Evolutionary conservation across 2,888 invertebrate genomes (phyloP).

Genomic region (Drosophila testacea): DNA sequence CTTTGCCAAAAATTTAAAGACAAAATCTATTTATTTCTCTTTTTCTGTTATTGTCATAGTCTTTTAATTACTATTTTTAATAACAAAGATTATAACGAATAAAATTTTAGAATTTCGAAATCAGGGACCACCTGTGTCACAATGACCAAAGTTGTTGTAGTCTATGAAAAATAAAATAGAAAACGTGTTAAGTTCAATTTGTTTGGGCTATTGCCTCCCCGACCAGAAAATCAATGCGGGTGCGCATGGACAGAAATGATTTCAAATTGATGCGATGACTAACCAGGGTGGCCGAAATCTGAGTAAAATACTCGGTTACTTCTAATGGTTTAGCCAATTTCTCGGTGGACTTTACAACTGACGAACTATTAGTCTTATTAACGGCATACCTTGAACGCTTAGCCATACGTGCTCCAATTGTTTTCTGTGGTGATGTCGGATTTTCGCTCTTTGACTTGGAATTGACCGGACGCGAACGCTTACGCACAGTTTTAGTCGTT

Average conservation of each 20-base stretch:
- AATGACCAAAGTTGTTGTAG: no score
- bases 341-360: background rate
- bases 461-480: conserved; percentile 1
- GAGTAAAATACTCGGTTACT: conserved; percentile 46
- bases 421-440: background rate
- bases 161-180: no score
- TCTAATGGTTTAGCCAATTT: conserved; percentile 37
- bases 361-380: background rate
- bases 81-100: no score
- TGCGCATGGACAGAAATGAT: conserved; percentile 35
- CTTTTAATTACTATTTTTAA: no score
- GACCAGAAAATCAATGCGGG: conserved; percentile 38
- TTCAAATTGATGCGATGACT: conserved; percentile 16
- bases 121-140: no score
- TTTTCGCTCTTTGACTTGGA: background rate
- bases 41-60: no score
- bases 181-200: background rate
- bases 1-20: no score
- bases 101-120: no score
- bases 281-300: conserved; percentile 43
- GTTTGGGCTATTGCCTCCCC: conserved; percentile 13
- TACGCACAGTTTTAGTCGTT: background rate
- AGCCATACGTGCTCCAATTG: conserved; percentile 24
- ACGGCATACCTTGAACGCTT: conserved; percentile 17
- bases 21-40: no score